Base-by-base conservation (phyloP, 2,113 vertebrate species). In the Semicossyphus pulcher region DNA sequence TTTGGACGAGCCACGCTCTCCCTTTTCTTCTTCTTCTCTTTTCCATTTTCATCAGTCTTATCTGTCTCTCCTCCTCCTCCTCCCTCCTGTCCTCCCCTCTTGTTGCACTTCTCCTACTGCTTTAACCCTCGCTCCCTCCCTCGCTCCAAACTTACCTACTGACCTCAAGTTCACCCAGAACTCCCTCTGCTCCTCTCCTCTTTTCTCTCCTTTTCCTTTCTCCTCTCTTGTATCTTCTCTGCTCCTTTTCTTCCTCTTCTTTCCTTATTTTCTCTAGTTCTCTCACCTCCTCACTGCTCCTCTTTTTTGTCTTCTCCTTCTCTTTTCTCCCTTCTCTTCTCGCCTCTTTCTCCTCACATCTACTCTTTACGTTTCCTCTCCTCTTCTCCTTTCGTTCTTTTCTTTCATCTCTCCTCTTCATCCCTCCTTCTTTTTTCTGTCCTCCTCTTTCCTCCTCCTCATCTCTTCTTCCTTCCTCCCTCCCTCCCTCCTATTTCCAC, bases 91-190 rank as follows among this genome's bases (percentile, higher is more conserved):
- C 64, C 65, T 54, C 47, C 75, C 58, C 44, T 51, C 71, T 80
- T 59, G 71, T 75, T 59, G 21, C 49, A 42, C 37, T 72, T 76
- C 60, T 76, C 47, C 80, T 82, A 54, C 73, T 84, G 72, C 45
- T 79, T 54, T 57, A 32, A 42, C 58, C 62, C 79, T 51, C 61
- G 11, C 53, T 26, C 29, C 25, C 39, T 29, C 58, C 29, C 41
- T 74, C 28, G 4, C 3, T 56, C 45, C 68, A 56, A 69, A 72
- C 32, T 79, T 70, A 77, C 84, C 84, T 72, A 65, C 76, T 83
- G 84, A 80, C 80, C 84, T 61, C 51, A 76, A 51, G 41, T 73
- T 86, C 68, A 86, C 80, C 84, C 68, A 69, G 34, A 70, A n/a
- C 64, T 74, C 70, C 3, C 23, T 9, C 2, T 10, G 20, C 31